Conservation (phyloP, 2,797 vertebrate species). For the Poeciliopsis gracilis region DNA sequence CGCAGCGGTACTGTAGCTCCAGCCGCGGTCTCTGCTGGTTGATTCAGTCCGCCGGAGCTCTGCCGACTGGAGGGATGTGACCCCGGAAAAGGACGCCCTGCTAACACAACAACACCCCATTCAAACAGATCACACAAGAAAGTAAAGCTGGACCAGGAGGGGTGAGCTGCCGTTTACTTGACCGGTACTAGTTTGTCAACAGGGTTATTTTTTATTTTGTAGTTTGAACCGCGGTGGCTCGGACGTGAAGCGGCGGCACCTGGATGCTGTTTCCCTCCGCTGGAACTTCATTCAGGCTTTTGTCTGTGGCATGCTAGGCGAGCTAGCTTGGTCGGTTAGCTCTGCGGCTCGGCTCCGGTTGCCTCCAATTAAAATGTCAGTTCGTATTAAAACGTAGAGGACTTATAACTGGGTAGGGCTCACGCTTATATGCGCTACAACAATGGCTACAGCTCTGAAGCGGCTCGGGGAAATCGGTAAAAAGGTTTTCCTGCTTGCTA, state of each 20-base stretch:
- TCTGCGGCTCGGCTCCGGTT: slow-evolving; percentile 22
- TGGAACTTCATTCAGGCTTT: slow-evolving; percentile 88
- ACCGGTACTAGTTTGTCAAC: slow-evolving; percentile 8
- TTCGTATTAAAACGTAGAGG: slow-evolving; percentile 1
- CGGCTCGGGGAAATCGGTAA: slow-evolving; percentile 36
- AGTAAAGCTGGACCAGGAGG: slow-evolving; percentile 86
- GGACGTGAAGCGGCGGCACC: slow-evolving; percentile 65
- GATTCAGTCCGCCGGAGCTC: slow-evolving; percentile 72
- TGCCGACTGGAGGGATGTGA: slow-evolving; percentile 87
- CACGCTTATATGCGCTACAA: neutral
- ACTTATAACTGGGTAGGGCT: neutral
- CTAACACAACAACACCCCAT: slow-evolving; percentile 81
- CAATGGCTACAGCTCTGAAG: slow-evolving; percentile 3
- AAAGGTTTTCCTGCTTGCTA: slow-evolving; percentile 56
- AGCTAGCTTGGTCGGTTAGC: slow-evolving; percentile 68
- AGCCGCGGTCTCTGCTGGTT: slow-evolving; percentile 61
- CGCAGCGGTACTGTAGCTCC: slow-evolving; percentile 38
- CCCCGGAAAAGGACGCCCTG: slow-evolving; percentile 87
- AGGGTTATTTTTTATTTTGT: neutral
- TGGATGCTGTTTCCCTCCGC: slow-evolving; percentile 74
- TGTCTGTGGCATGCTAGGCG: slow-evolving; percentile 80
- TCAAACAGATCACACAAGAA: slow-evolving; percentile 80
- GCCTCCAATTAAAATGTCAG: slow-evolving; percentile 10
- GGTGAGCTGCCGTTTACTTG: slow-evolving; percentile 72
- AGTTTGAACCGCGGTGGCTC: slow-evolving; percentile 43